Evolutionary conservation across 2,113 vertebrate species (phyloP).

Genomic region (Opisthocomus hoazin): DNA sequence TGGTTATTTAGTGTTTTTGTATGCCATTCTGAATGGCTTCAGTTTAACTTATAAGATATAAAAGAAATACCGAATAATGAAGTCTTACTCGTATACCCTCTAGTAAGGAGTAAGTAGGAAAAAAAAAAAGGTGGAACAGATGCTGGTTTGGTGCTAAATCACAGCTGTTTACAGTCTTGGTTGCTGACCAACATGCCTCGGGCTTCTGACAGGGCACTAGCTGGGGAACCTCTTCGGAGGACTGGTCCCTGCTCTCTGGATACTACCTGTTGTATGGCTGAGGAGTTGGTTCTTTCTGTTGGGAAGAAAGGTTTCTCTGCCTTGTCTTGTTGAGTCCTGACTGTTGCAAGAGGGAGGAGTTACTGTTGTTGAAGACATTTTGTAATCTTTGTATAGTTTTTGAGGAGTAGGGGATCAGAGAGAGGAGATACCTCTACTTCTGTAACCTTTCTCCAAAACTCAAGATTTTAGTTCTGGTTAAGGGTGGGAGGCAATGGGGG

Average conservation of each 20-base stretch:
- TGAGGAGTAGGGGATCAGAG: background rate
- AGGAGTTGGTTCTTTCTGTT: background rate
- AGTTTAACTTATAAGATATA: background rate
- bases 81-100: background rate
- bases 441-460: background rate
- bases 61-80: background rate
- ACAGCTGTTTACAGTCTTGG: background rate
- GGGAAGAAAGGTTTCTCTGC: background rate
- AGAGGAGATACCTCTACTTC: background rate
- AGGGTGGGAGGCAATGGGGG: background rate
- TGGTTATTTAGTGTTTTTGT: background rate
- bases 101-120: background rate
- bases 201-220: background rate
- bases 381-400: background rate
- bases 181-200: background rate
- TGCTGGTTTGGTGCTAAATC: background rate
- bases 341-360: background rate
- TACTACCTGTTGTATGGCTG: background rate
- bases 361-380: background rate
- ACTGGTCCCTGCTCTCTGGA: background rate
- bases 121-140: background rate
- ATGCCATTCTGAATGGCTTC: background rate
- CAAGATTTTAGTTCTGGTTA: background rate
- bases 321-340: background rate
- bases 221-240: background rate